Percentiles rank a stretch among this genome's conserved stretches.
Evolutionary conservation across 2,797 vertebrate genomes (phyloP).

Genomic region (Leucoraja ocellata): DNA sequence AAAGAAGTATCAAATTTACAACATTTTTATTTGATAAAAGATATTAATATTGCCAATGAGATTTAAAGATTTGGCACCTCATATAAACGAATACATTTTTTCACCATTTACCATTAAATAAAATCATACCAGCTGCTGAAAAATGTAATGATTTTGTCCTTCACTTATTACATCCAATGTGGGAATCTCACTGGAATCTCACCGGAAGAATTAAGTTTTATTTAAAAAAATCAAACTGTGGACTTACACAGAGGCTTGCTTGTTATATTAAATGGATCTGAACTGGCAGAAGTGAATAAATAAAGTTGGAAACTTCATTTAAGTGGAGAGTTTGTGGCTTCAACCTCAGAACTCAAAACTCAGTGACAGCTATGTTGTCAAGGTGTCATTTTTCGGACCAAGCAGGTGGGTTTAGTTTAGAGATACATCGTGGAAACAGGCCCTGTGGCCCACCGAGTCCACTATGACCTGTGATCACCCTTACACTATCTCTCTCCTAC

Average conservation of each 20-base stretch:
- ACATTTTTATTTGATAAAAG: slow-evolving; percentile 15
- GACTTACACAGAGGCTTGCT: not conserved
- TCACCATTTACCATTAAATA: not conserved
- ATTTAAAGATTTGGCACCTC: not conserved
- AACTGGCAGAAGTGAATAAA: not conserved
- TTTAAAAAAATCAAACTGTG: not conserved
- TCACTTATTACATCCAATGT: not conserved
- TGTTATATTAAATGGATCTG: not conserved
- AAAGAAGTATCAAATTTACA: not conserved
- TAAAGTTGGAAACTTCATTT: not conserved
- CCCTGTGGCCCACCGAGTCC: too few relatives aligned
- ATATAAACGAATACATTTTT: not conserved
- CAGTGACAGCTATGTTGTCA: not conserved
- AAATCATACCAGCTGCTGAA: not conserved
- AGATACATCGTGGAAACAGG: too few relatives aligned
- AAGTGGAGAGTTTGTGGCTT: not conserved
- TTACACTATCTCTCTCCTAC: too few relatives aligned
- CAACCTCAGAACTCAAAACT: not conserved
- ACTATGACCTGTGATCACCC: too few relatives aligned
- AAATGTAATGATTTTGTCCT: not conserved
- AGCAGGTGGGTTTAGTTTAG: not conserved
- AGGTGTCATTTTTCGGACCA: not conserved
- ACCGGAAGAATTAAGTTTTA: not conserved
- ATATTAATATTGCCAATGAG: not conserved
- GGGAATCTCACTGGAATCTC: not conserved